phyloP scores from a whole-genome alignment of 2,797 vertebrate species.

The Dermochelys coriacea region DNA sequence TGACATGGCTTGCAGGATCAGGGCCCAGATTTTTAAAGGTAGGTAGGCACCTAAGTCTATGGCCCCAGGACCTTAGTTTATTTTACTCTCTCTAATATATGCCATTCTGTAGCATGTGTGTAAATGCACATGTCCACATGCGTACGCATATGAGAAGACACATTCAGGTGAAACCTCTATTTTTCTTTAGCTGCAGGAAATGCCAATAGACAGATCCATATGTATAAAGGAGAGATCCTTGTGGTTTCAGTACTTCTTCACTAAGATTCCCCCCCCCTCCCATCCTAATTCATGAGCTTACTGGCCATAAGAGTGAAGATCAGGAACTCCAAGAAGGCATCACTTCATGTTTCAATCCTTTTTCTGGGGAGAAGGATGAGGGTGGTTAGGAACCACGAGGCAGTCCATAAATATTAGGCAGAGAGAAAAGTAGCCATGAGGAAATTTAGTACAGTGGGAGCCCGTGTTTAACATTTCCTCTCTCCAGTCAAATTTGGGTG shows the following conservation, averaged over 20 bases:
- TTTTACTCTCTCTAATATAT: rapidly evolving
- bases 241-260: background rate
- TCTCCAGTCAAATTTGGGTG: background rate
- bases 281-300: too few species aligned
- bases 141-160: background rate
- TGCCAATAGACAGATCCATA: rapidly evolving
- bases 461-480: background rate
- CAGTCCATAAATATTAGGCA: rapidly evolving
- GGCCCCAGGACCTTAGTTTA: rapidly evolving
- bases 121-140: background rate
- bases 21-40: background rate
- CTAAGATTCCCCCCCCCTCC: background rate
- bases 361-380: background rate
- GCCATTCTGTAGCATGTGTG: background rate
- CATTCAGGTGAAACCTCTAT: rapidly evolving
- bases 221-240: background rate
- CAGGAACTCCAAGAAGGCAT: rapidly evolving
- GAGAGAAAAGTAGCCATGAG: background rate
- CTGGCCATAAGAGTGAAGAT: rapidly evolving
- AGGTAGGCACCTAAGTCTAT: background rate
- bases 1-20: background rate
- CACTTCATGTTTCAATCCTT: background rate
- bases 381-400: rapidly evolving
- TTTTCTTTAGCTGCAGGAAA: rapidly evolving
- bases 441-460: background rate